Conservation (phyloP, 2,888 invertebrate genomes). For the Peribatodes rhomboidaria region DNA sequence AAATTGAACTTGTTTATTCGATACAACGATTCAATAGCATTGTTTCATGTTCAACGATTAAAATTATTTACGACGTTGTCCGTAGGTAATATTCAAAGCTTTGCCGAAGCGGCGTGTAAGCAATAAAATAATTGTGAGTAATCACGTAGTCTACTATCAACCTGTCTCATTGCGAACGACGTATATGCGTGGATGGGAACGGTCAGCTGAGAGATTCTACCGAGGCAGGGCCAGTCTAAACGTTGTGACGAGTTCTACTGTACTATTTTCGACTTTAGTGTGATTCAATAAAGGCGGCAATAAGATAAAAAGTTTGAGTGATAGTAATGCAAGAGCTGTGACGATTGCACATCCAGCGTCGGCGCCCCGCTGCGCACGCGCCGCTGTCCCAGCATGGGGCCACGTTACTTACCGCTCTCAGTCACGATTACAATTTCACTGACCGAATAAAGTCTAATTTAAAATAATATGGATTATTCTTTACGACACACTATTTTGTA, state of each 20-base stretch:
- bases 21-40: slow-evolving; percentile 32
- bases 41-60: slow-evolving; percentile 38
- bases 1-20: slow-evolving; percentile 25
- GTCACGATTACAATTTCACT: slow-evolving; percentile 78
- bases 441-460: slow-evolving; percentile 67
- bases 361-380: slow-evolving; percentile 70
- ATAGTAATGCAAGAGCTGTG: slow-evolving; percentile 40
- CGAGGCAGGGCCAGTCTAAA: slow-evolving; percentile 12
- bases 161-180: slow-evolving; percentile 54
- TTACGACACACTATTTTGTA: slow-evolving; percentile 43
- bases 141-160: slow-evolving; percentile 63
- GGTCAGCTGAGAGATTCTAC: slow-evolving; percentile 26
- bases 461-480: slow-evolving; percentile 59
- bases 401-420: slow-evolving; percentile 75
- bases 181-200: slow-evolving; percentile 40
- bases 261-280: slow-evolving; percentile 38
- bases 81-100: slow-evolving; percentile 49
- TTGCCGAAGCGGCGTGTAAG: slow-evolving; percentile 54
- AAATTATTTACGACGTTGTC: slow-evolving; percentile 46
- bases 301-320: slow-evolving; percentile 27
- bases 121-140: slow-evolving; percentile 65
- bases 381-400: slow-evolving; percentile 67
- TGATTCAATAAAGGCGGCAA: slow-evolving; percentile 35
- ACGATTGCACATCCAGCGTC: slow-evolving; percentile 57
- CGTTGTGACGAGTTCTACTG: slow-evolving; percentile 11